Evolutionary conservation across 2,888 invertebrate genomes (phyloP).

Genomic region (Drosophila rellima): DNA sequence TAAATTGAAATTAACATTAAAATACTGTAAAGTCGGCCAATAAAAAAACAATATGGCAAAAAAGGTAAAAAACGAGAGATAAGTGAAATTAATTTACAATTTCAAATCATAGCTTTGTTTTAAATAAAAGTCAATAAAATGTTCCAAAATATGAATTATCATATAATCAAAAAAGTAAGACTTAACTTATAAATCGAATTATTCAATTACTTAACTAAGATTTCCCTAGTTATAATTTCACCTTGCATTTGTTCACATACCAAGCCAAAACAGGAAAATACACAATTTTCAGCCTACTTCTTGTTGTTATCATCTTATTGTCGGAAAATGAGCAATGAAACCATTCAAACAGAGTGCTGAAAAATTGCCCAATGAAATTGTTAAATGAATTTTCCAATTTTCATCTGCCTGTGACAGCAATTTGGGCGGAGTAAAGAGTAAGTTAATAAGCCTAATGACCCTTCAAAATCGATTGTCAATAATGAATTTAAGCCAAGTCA

Average conservation of each 20-base stretch:
- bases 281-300: neutral
- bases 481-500: conserved; percentile 35
- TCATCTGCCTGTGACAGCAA: neutral
- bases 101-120: no score
- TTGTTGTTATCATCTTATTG: neutral
- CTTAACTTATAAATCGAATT: no score
- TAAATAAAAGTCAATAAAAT: no score
- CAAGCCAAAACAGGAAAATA: neutral
- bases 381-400: neutral
- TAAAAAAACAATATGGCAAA: neutral
- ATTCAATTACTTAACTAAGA: no score
- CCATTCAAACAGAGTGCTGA: neutral
- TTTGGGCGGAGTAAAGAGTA: neutral
- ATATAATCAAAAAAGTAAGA: no score
- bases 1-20: neutral
- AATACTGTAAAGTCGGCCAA: neutral
- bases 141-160: no score
- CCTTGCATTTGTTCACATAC: neutral
- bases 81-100: no score
- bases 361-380: neutral
- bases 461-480: conserved; percentile 15
- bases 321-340: neutral
- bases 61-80: neutral
- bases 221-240: neutral
- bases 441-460: conserved; percentile 10